phyloP scores from a whole-genome alignment of 2,113 vertebrate species.

The Podarcis raffonei region DNA sequence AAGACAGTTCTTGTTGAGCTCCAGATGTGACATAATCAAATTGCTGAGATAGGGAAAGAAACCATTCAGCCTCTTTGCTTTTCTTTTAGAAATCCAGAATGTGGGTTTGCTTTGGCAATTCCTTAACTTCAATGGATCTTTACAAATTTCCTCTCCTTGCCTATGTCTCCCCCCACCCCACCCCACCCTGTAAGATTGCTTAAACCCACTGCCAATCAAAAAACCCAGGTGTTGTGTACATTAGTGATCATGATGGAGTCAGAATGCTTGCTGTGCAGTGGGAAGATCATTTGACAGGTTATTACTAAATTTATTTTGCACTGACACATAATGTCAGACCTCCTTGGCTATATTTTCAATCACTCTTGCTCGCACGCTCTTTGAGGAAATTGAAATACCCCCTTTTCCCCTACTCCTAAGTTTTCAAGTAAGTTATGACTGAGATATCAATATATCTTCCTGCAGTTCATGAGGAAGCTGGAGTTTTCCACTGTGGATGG shows the following conservation, averaged over 20 bases:
- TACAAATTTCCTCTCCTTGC: not conserved
- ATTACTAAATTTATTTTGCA: slow-evolving; percentile 35
- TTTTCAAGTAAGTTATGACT: not conserved
- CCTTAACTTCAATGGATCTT: slow-evolving; percentile 8
- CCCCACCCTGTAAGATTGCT: not conserved
- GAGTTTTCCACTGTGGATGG: not conserved
- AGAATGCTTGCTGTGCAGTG: not conserved
- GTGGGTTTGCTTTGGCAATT: slow-evolving; percentile 11
- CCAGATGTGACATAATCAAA: not conserved
- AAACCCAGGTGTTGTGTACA: not conserved
- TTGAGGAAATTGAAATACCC: not conserved
- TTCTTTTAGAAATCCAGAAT: not conserved
- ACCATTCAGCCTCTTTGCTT: not conserved
- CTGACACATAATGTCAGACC: slow-evolving; percentile 1
- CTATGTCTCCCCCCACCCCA: accelerated
- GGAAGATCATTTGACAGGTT: not conserved
- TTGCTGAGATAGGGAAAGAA: not conserved
- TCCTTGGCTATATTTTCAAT: slow-evolving; percentile 17
- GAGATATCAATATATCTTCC: not conserved
- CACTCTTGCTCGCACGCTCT: not conserved
- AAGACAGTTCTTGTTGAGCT: not conserved
- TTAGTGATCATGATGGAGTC: not conserved
- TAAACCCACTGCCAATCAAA: not conserved
- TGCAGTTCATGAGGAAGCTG: not conserved
- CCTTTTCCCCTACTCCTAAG: not conserved